Conservation (phyloP, 2,113 vertebrate species). For the Oncorhynchus masou region DNA sequence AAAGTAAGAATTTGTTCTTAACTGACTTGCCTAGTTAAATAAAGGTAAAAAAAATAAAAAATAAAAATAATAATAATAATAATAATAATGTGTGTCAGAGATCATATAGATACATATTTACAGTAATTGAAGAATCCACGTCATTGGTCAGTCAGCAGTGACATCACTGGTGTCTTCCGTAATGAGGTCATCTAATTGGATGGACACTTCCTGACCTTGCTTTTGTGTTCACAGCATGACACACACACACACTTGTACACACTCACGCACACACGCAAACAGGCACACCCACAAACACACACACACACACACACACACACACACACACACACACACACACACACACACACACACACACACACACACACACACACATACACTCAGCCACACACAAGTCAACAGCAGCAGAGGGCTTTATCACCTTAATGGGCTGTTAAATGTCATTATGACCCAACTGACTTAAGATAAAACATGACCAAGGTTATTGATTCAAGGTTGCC, state of each 20-base stretch:
- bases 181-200: conserved; percentile 19
- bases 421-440: conserved; percentile 58
- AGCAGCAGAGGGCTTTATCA: conserved; percentile 48
- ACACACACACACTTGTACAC: neutral
- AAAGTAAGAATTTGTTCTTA: no score
- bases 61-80: no score
- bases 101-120: neutral
- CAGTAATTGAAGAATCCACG: no score
- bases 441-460: conserved; percentile 50
- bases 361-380: no score
- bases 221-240: conserved; percentile 16
- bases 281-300: no score
- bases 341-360: no score
- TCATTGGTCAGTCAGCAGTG: neutral
- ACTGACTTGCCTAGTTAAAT: no score
- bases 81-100: no score
- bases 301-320: no score
- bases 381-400: neutral
- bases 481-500: conserved; percentile 53
- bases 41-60: no score
- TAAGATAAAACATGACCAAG: conserved; percentile 52
- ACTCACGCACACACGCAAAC: neutral
- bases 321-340: no score
- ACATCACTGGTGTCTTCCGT: neutral
- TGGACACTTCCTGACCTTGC: conserved; percentile 15